Percentiles rank a stretch among this genome's conserved stretches.
Evolutionary conservation across 2,797 vertebrate species (phyloP).

Genomic region (Lates japonicus): DNA sequence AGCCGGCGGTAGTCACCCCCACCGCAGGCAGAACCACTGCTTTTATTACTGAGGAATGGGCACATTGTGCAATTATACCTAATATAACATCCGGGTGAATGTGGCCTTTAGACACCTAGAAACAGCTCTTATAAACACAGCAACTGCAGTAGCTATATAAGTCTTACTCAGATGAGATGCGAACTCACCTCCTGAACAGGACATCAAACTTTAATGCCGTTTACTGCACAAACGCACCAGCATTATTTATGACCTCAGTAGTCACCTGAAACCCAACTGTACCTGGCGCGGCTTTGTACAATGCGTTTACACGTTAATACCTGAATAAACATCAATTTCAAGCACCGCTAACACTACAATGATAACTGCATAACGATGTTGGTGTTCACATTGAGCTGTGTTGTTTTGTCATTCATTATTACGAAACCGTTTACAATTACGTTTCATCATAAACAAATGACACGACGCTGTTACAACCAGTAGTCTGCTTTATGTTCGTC

Average conservation of each 20-base stretch:
- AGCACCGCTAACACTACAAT: too few relatives aligned
- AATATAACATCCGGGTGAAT: not conserved
- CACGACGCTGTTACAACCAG: fast-evolving
- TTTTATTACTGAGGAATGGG: conserved; percentile 86
- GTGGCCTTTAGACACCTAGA: not conserved
- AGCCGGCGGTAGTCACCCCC: conserved; percentile 98
- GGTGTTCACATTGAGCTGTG: not conserved
- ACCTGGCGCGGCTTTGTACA: too few relatives aligned
- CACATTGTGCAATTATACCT: not conserved
- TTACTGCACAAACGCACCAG: not conserved
- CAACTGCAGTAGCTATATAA: not conserved
- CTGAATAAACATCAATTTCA: not conserved
- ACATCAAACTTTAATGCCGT: not conserved
- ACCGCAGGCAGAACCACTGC: conserved; percentile 98
- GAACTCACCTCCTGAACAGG: not conserved
- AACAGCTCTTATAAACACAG: not conserved
- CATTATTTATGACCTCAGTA: not conserved
- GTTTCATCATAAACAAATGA: not conserved
- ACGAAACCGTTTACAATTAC: not conserved
- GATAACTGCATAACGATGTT: not conserved
- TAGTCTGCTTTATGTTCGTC: not conserved
- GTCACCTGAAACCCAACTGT: not conserved
- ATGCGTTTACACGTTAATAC: too few relatives aligned
- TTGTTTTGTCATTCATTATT: not conserved
- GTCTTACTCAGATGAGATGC: not conserved